Evolutionary conservation across 2,797 vertebrate species (phyloP).

Genomic region (Dipus sagitta): DNA sequence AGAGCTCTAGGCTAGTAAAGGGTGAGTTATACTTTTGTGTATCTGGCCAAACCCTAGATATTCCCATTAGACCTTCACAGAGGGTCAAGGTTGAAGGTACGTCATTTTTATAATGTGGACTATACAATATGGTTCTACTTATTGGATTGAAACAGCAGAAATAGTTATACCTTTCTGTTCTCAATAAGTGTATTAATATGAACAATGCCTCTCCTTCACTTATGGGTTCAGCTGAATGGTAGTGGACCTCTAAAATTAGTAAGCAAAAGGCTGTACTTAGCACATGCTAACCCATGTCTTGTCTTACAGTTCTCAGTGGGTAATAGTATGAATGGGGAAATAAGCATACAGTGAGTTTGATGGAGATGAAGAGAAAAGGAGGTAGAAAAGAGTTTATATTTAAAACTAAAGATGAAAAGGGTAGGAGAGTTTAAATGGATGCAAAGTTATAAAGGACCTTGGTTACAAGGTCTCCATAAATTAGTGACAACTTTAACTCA

Average conservation of each 20-base stretch:
- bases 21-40: neutral
- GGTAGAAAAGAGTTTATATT: neutral
- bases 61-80: neutral
- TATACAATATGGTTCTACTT: constrained; percentile 20
- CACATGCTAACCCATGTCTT: neutral
- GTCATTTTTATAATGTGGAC: constrained; percentile 4
- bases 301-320: neutral
- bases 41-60: neutral
- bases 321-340: neutral
- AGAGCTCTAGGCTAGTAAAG: constrained; percentile 12
- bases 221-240: neutral
- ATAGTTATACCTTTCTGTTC: constrained; percentile 23
- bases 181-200: constrained; percentile 18
- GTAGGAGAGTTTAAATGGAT: neutral
- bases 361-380: neutral
- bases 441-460: constrained; percentile 31
- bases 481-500: constrained; percentile 40
- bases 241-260: neutral
- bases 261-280: too few species aligned
- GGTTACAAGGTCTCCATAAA: constrained; percentile 6
- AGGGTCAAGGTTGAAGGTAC: neutral
- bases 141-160: neutral
- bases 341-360: neutral
- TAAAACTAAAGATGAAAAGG: neutral
- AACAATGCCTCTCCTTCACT: neutral